Evolutionary conservation across 1,140 invertebrate genomes (phyloP).

Genomic region (Eumeta japonica): DNA sequence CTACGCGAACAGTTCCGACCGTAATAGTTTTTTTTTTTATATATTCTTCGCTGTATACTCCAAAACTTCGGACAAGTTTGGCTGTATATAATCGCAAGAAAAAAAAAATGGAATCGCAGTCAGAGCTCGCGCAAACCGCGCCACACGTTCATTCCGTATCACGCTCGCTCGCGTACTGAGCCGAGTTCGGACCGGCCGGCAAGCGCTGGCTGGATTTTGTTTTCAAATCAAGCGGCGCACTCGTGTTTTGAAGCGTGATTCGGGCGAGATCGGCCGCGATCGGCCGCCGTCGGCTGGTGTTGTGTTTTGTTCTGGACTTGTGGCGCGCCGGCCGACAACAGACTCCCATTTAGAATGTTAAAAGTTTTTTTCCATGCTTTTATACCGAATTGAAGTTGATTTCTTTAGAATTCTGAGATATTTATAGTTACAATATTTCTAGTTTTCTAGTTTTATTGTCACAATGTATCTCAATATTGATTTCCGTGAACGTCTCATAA

Average conservation of each 20-base stretch:
- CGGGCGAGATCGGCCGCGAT: slow-evolving; percentile 29
- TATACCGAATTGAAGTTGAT: too few species aligned
- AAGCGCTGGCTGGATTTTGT: slow-evolving; percentile 48
- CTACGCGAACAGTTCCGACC: slow-evolving; percentile 42
- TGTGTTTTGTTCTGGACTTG: slow-evolving; percentile 46
- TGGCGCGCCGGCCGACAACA: slow-evolving; percentile 25
- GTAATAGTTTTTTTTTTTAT: slow-evolving; percentile 36
- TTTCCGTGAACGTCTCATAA: too few species aligned
- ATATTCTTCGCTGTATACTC: slow-evolving; percentile 44
- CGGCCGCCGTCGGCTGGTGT: slow-evolving; percentile 27
- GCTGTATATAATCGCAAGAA: slow-evolving; percentile 38
- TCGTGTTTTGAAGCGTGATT: slow-evolving; percentile 52
- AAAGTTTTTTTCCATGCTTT: too few species aligned
- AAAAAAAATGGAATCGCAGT: slow-evolving; percentile 46
- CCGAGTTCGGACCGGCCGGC: slow-evolving; percentile 30
- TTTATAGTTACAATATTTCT: too few species aligned
- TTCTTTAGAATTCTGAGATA: too few species aligned
- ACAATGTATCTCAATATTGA: too few species aligned
- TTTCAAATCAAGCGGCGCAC: slow-evolving; percentile 54
- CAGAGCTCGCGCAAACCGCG: slow-evolving; percentile 54
- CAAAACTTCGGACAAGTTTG: slow-evolving; percentile 43
- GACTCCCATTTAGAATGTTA: too few species aligned
- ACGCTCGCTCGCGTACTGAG: slow-evolving; percentile 55
- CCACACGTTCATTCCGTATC: slow-evolving; percentile 57
- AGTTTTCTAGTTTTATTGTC: too few species aligned